phyloP scores from a whole-genome alignment of 2,888 invertebrate species.

The Noctua pronuba region DNA sequence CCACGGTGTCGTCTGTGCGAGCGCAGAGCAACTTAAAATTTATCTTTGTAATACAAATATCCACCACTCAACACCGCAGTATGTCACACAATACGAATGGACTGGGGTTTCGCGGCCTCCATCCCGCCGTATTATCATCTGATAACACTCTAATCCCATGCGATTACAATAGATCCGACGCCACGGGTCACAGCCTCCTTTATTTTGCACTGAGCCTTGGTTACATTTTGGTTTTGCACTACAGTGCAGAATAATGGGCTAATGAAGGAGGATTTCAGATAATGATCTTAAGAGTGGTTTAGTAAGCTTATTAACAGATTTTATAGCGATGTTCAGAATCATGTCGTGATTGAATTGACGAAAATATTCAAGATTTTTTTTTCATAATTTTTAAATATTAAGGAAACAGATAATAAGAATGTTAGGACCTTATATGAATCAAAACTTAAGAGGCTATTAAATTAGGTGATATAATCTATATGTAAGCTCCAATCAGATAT shows the following conservation, averaged over 20 bases:
- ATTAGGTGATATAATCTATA: background rate
- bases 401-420: background rate
- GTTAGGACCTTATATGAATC: background rate
- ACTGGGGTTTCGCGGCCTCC: constrained; percentile 55
- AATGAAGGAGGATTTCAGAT: constrained; percentile 53
- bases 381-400: background rate
- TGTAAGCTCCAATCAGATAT: background rate
- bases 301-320: constrained; percentile 24
- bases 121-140: constrained; percentile 83
- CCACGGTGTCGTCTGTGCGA: no score
- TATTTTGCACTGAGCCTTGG: constrained; percentile 77
- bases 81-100: constrained; percentile 68
- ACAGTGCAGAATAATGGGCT: constrained; percentile 53
- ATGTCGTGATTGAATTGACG: background rate
- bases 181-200: constrained; percentile 82
- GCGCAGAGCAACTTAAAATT: no score
- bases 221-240: constrained; percentile 75
- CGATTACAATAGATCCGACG: constrained; percentile 81
- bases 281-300: constrained; percentile 23
- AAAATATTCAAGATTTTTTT: background rate
- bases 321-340: background rate
- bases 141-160: constrained; percentile 87
- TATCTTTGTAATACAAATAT: background rate
- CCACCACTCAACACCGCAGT: constrained; percentile 51
- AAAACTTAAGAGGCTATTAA: background rate